A percentile compares a stretch with the other conserved stretches of the same genome.
Conservation (phyloP, 2,888 invertebrate genomes). For the Myathropa florea region DNA sequence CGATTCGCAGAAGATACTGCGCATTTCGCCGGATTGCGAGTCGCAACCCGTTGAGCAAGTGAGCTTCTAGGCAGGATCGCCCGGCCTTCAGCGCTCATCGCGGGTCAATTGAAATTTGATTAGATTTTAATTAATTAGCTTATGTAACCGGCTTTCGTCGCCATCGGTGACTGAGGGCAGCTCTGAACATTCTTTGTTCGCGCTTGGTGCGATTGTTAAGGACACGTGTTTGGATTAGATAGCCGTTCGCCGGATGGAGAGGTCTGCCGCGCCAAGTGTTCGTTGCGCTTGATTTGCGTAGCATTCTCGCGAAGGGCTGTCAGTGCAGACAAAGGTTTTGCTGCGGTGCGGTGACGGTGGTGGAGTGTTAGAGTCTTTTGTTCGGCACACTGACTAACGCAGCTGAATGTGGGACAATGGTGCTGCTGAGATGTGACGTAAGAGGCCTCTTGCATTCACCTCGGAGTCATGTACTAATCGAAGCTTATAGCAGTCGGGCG, state of each 20-base stretch:
- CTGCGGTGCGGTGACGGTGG: not conserved
- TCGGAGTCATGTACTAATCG: constrained; percentile 28
- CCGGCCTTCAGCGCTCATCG: not conserved
- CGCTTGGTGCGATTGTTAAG: constrained; percentile 44
- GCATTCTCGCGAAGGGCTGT: constrained; percentile 54
- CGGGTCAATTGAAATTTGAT: constrained; percentile 63
- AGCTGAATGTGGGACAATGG: constrained; percentile 38
- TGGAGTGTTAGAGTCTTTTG: not conserved
- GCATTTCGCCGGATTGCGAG: constrained; percentile 39
- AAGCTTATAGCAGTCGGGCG: constrained; percentile 47
- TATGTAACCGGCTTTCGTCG: constrained; percentile 48
- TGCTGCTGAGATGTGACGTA: constrained; percentile 25
- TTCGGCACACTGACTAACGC: not conserved
- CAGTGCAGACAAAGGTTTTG: constrained; percentile 46
- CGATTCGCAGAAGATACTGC: constrained; percentile 42
- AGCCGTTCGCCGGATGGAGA: not conserved
- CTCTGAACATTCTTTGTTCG: constrained; percentile 49
- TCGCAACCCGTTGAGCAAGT: constrained; percentile 1
- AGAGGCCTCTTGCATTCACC: constrained; percentile 57
- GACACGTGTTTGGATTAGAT: constrained; percentile 62
- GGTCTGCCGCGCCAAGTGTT: constrained; percentile 35
- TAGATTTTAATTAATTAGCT: constrained; percentile 61
- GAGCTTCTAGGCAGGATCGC: not conserved
- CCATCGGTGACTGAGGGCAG: constrained; percentile 12
- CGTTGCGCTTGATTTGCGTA: constrained; percentile 65